Base-by-base conservation (phyloP, 1,140 invertebrate species). In the Cheumatopsyche charites region DNA sequence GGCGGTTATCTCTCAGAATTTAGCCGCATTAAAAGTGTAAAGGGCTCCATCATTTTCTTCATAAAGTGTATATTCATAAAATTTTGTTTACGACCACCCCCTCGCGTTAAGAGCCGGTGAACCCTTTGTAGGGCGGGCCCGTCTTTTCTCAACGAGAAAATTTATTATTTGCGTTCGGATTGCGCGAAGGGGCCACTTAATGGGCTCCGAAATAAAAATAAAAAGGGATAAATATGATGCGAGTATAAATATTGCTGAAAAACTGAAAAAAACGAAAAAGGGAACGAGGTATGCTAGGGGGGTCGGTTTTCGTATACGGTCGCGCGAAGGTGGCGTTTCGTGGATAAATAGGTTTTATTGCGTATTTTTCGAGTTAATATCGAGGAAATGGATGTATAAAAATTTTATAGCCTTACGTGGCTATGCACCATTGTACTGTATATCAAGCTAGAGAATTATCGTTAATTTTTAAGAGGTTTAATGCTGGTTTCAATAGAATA, bases 1-100 rank as follows among this genome's bases (percentile, higher is more conserved):
- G n/a, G n/a, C n/a, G 55, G 19, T 58, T 58, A 58, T 58, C 55
- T 58, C 55, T 19, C 23, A 58, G 55, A 58, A 25, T 58, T 58
- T 58, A 58, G 23, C 55, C 55, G 55, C 55, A 58, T 58, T 58
- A 58, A 58, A 26, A 26, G 29, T 36, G 29, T 36, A 36, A 36
- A 36, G 21, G 55, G 23, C 55, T 58, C 55, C 55, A 58, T 58
- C 55, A 58, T 58, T 58, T 23, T 58, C 55, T 58, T 58, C 55
- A 58, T 58, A 58, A 58, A 58, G 23, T 58, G 55, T 58, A 23
- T 58, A 58, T 58, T 58, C 55, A 58, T 58, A 58, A 58, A 58
- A 58, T 58, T 58, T 58, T 58, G 55, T 58, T 58, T 58, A 58
- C 21, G 55, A 58, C 9, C 23, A 2, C 55, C 55, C n/a, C n/a